Evolutionary conservation across 2,113 vertebrate species (phyloP), one percentile per base, ranked within the genome.

Genomic region (Callipepla squamata): DNA sequence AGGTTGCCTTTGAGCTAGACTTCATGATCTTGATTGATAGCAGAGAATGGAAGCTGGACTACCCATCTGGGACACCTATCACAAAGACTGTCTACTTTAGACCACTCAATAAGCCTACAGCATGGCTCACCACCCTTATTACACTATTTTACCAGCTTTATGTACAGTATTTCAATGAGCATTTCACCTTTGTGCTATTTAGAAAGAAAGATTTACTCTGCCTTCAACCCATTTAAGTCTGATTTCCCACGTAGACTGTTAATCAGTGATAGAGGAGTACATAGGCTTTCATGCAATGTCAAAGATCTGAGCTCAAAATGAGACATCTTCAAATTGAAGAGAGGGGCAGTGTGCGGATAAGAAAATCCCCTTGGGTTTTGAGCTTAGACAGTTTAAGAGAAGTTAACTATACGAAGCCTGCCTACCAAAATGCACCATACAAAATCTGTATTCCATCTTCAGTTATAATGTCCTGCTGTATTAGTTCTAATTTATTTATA

Each of bases 161-260:
- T 48, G 91, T 91, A 86, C 87, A 94, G 73, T 58, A 75, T 86
- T 83, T 78, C 75, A 86, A 94, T 90, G 76, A 93, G 25, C 51
- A 75, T 83, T 92, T 91, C 73, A 44, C 61, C 72, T 93, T 83
- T 94, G 63, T 75, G 50, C 44, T 88, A 83, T 87, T 93, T 94
- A 91, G 68, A 91, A 85, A 88, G 57, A 83, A 91, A 94, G 18
- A 94, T 88, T 85, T 96, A 85, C 85, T 90, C 65, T 72, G 36
- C 70, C 79, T 91, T 95, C 91, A 93, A 84, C 67, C 53, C 80
- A 67, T 95, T 91, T 94, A 73, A 95, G 80, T 68, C 38, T 95
- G 85, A 72, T 51, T 94, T 94, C 83, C 74, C 58, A 86, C 61
- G 90, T 83, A 81, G 87, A 78, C 19, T 30, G 44, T 65, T 91